These are phyloP conservation scores for Drosophila nr. medialis DNA, from an alignment of 2,888 invertebrate species.

Conservation along the genomic window DNA sequence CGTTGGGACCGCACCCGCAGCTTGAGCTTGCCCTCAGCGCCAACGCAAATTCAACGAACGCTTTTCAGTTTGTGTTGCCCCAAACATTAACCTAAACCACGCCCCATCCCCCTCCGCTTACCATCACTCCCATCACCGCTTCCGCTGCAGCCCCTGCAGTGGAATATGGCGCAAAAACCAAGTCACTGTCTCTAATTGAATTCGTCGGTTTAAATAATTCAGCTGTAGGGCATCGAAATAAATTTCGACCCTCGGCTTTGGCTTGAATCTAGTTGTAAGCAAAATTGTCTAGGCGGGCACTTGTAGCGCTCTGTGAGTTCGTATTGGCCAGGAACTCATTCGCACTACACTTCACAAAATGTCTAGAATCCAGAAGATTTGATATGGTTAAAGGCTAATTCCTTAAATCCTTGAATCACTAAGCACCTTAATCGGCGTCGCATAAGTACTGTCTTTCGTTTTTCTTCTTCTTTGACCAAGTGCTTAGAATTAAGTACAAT, in stretches of 20 bases:
- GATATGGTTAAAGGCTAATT: neutral
- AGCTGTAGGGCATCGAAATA: slow-evolving; percentile 82
- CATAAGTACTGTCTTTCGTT: neutral
- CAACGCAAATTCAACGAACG: slow-evolving; percentile 68
- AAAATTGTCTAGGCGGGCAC: slow-evolving; percentile 58
- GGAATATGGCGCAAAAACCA: slow-evolving; percentile 75
- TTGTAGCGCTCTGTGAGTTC: slow-evolving; percentile 51
- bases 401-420: neutral
- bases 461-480: neutral
- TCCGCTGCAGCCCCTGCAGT: slow-evolving; percentile 13
- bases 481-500: neutral
- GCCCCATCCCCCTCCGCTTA: neutral
- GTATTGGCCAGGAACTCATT: slow-evolving; percentile 35
- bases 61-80: slow-evolving; percentile 14
- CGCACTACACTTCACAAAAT: slow-evolving; percentile 32
- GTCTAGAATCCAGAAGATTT: no score
- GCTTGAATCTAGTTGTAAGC: slow-evolving; percentile 44
- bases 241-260: slow-evolving; percentile 62
- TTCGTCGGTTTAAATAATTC: slow-evolving; percentile 85
- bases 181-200: slow-evolving; percentile 84
- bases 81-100: neutral
- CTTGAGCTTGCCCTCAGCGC: slow-evolving; percentile 74
- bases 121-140: neutral
- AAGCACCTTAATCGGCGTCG: neutral
- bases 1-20: slow-evolving; percentile 68